Evolutionary conservation across 2,797 vertebrate genomes (phyloP), one percentile per base, ranked within the genome.

Genomic region (Anolis apletophallus): DNA sequence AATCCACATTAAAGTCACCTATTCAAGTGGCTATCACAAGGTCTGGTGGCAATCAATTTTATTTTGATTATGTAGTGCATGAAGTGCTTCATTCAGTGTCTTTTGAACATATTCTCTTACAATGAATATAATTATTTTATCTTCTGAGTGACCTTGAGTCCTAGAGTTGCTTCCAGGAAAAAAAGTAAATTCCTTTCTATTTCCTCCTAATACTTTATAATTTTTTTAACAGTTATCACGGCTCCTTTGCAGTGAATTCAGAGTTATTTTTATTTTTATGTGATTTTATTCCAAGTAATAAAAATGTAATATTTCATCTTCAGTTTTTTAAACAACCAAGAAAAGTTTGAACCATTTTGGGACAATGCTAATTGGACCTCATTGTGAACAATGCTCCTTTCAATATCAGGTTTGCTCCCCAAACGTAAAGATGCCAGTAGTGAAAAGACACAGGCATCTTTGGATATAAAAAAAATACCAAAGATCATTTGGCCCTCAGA

Each of bases 61-160:
- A 73, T 36, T 14, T 77, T 85, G 34, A 69, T 77, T 85, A 21
- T 71, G 52, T 40, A 29, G 14, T 57, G 64, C 64, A 85, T 64
- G 74, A 67, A 77, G 14, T 26, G 40, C 57, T 12, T 29, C 61
- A 64, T 85, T 85, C 78, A 69, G 50, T 78, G 78, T 29, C 52
- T 36, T 16, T 34, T 78, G 64, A 78, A 75, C 54, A 55, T 85
- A 40, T 78, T 68, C 29, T n/a, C 46, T 36, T 69, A 34, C 17
- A 40, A 57, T 57, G 32, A 71, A 29, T 64, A 19, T 16, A 57
- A 19, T 57, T 57, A 14, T 19, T 16, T 57, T 57, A 57, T 68
- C 40, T 32, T 36, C 74, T 69, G 54, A 26, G 50, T 85, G 84
- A 85, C 75, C 75, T 85, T 85, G 75, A 85, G 34, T 79, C 57